Conservation (phyloP, 2,888 invertebrate species). For the Meta bourneti region DNA sequence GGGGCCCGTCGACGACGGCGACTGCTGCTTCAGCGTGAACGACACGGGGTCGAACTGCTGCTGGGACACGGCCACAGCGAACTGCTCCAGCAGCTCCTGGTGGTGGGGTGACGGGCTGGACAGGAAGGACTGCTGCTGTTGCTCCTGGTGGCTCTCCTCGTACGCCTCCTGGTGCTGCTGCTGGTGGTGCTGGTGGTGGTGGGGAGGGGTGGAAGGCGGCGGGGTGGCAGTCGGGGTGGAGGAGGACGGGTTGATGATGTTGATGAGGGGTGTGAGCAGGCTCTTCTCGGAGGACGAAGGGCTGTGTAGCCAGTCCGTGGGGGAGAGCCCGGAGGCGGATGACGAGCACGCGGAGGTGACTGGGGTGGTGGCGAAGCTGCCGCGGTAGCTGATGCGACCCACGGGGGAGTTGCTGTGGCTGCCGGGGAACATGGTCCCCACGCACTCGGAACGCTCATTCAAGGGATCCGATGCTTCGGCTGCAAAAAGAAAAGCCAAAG, state of each 20-base stretch:
- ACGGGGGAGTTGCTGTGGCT: slow-evolving; percentile 77
- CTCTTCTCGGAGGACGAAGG: slow-evolving; percentile 78
- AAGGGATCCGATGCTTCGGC: slow-evolving; percentile 77
- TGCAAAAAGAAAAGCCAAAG: slow-evolving; percentile 30
- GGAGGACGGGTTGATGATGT: slow-evolving; percentile 79
- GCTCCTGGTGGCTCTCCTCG: neutral
- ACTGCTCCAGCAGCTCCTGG: slow-evolving; percentile 71
- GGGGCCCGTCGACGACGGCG: slow-evolving; percentile 38
- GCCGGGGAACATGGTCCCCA: slow-evolving; percentile 77
- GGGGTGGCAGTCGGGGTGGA: slow-evolving; percentile 28
- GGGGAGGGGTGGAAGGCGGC: slow-evolving; percentile 26
- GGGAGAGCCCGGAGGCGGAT: slow-evolving; percentile 54
- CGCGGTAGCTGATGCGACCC: slow-evolving; percentile 84
- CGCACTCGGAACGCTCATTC: slow-evolving; percentile 73
- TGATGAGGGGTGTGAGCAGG: slow-evolving; percentile 79
- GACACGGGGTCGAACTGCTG: slow-evolving; percentile 72
- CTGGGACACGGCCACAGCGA: slow-evolving; percentile 58
- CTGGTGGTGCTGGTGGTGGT: slow-evolving; percentile 43
- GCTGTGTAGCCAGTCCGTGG: slow-evolving; percentile 73
- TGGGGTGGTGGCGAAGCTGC: slow-evolving; percentile 85
- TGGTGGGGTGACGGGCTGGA: slow-evolving; percentile 61
- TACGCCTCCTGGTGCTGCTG: slow-evolving; percentile 23
- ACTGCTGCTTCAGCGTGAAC: slow-evolving; percentile 61
- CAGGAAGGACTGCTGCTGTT: slow-evolving; percentile 34
- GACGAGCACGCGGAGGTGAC: slow-evolving; percentile 73